These are phyloP conservation scores for Spilosoma lubricipeda DNA, from an alignment of 2,888 invertebrate genomes.

Conservation along the genomic window DNA sequence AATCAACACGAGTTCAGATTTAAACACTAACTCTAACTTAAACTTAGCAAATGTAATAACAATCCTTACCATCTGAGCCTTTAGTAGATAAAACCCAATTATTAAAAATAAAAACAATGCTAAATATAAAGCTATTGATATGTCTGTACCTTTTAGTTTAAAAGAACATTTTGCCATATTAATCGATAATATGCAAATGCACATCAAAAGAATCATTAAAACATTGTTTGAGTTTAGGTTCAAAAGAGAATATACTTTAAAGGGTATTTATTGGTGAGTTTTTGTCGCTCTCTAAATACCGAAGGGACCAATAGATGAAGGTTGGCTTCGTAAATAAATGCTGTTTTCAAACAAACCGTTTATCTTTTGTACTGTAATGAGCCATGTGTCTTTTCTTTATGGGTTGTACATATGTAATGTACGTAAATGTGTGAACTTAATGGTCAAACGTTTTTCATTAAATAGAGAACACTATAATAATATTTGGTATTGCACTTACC, in stretches of 20 bases:
- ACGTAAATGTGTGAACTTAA: background rate
- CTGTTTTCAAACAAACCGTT: slow-evolving; percentile 33
- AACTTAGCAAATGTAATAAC: background rate
- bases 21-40: background rate
- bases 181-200: background rate
- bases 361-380: slow-evolving; percentile 46
- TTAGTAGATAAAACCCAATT: rapidly evolving
- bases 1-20: background rate
- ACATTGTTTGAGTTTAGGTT: background rate
- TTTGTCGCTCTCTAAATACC: slow-evolving; percentile 37
- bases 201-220: slow-evolving; percentile 8
- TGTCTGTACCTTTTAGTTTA: background rate
- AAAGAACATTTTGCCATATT: slow-evolving; percentile 11
- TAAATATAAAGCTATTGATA: background rate
- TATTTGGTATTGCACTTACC: too few relatives aligned
- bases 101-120: background rate
- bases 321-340: slow-evolving; percentile 36
- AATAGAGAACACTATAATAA: background rate
- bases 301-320: slow-evolving; percentile 24
- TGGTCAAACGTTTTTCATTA: background rate
- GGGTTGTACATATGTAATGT: background rate
- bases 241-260: slow-evolving; percentile 21
- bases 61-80: background rate
- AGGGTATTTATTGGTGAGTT: slow-evolving; percentile 20
- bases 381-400: slow-evolving; percentile 21